Percentiles rank a stretch among this genome's conserved stretches.
These are phyloP conservation scores for Athetis lepigone DNA, from an alignment of 2,888 invertebrate species.

Conservation along the genomic window DNA sequence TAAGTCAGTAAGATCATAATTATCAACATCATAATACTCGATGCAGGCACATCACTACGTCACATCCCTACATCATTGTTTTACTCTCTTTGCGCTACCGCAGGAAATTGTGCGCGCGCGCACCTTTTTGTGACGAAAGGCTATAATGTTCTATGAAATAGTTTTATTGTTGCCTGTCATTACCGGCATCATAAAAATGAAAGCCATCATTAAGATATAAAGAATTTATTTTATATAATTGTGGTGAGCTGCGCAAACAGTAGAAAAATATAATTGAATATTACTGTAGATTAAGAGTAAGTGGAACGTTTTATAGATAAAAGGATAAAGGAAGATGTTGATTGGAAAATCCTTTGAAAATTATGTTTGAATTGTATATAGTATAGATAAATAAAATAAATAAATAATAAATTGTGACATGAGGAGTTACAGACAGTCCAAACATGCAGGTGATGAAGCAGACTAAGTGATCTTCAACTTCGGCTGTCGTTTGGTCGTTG, in stretches of 20 bases:
- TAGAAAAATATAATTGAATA: constrained; percentile 21
- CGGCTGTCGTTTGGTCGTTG: too few species aligned
- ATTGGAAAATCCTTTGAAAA: too few species aligned
- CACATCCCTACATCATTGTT: constrained; percentile 55
- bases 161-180: constrained; percentile 65
- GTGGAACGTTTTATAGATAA: constrained; percentile 4
- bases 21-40: not conserved
- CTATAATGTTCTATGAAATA: constrained; percentile 63
- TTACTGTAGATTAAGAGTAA: constrained; percentile 10
- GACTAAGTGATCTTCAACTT: too few species aligned
- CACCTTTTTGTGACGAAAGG: constrained; percentile 63
- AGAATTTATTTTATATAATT: constrained; percentile 54
- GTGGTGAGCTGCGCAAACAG: constrained; percentile 18
- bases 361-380: too few species aligned
- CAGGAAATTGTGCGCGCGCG: constrained; percentile 65
- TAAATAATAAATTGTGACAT: too few species aligned
- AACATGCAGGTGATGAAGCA: too few species aligned
- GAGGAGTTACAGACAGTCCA: too few species aligned
- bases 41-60: constrained; percentile 7
- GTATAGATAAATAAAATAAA: too few species aligned
- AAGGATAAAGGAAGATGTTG: too few species aligned
- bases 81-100: constrained; percentile 57
- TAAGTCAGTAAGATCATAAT: constrained; percentile 1
- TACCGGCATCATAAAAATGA: constrained; percentile 62
- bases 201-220: constrained; percentile 57